A percentile compares a stretch with the other conserved stretches of the same genome.
phyloP scores from a whole-genome alignment of 2,888 invertebrate species.

The Galeopsomyia nigrocyanea region DNA sequence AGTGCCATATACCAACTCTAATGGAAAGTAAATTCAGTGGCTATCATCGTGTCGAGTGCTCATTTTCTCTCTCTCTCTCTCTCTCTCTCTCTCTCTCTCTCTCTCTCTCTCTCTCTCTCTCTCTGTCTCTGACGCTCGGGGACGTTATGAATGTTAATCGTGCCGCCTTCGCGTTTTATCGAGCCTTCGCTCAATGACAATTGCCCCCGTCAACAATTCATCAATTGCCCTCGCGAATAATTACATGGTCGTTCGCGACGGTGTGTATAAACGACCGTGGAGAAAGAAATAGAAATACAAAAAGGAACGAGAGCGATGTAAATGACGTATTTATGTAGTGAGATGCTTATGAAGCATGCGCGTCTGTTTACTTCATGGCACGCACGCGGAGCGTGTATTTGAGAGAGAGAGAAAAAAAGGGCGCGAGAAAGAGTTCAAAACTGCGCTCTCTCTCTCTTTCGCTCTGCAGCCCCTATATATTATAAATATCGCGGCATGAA shows the following conservation, averaged over 20 bases:
- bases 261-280: neutral
- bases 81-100: too few species aligned
- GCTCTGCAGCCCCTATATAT: conserved; percentile 63
- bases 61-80: too few species aligned
- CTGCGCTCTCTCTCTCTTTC: conserved; percentile 51
- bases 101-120: too few species aligned
- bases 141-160: too few species aligned
- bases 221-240: too few species aligned
- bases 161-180: too few species aligned
- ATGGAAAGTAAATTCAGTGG: conserved; percentile 32
- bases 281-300: neutral
- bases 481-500: conserved; percentile 68
- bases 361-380: neutral
- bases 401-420: conserved; percentile 5
- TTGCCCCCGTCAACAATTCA: too few species aligned
- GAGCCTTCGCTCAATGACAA: too few species aligned
- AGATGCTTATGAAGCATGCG: too few species aligned
- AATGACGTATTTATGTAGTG: too few species aligned
- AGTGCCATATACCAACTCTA: conserved; percentile 41
- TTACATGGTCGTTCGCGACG: neutral
- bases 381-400: neutral
- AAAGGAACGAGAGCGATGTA: too few species aligned
- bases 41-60: neutral
- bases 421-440: conserved; percentile 68
- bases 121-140: too few species aligned